Evolutionary conservation across 2,797 vertebrate species (phyloP), one percentile per base, ranked within the genome.

Genomic region (Oreonectes daqikongensis): DNA sequence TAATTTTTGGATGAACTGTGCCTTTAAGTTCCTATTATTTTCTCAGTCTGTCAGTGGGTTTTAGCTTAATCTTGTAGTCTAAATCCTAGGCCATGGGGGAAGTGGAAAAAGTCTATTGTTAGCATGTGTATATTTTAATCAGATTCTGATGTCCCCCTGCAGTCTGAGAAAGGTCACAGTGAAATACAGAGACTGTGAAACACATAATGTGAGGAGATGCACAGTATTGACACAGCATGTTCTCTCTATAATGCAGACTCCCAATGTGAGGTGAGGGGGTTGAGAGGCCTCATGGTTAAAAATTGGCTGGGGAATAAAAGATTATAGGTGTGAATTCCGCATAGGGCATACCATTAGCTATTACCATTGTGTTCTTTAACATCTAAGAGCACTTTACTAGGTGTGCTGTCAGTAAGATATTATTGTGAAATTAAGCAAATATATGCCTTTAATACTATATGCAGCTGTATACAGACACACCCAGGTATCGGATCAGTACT

Each of bases 91-190:
- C 67, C 40, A 63, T 22, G 24, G 48, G 73, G 82, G 66, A 81
- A 74, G 65, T 81, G 67, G 72, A 78, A 84, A 83, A 81, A 55
- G 53, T 75, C 80, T 84, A 80, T 84, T 84, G 83, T 82, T 82
- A 84, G 80, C 52, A 66, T 76, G 78, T 26, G 64, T 73, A 76
- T 69, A 80, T 80, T 80, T 84, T 75, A 80, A 82, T 82, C 78
- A 82, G 78, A 78, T 80, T 80, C 65, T 61, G 42, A 42, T 60
- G 80, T 69, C 75, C 61, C 77, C 74, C 55, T 67, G 55, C 67
- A 65, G 83, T 64, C 71, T 75, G 83, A 73, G 80, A 80, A 84
- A 84, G 82, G 80, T 80, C 77, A 80, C 12, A 2, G 11, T 38
- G 72, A 65, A 65, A 44, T 69, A 76, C 69, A 64, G 44, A 67